Base-by-base conservation (phyloP, 2,888 invertebrate genomes). In the Notodonta ziczac region DNA sequence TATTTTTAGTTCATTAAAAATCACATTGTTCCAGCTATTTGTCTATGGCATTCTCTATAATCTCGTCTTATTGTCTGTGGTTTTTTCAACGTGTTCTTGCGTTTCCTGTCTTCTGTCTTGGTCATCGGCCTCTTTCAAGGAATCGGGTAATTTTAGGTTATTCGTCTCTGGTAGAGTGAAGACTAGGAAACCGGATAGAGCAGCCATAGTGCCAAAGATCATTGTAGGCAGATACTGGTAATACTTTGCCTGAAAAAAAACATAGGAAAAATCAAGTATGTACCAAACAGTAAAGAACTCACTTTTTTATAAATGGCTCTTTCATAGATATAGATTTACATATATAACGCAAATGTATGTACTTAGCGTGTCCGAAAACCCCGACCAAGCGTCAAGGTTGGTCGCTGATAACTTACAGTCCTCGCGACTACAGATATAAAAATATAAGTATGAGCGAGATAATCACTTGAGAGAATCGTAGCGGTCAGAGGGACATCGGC, bases 121-220 rank as follows among this genome's bases (percentile, higher is more conserved):
- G 13, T 88, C 90, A 65, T 94, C 88, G 0, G 96, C 95, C 67
- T 96, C 95, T 65, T 94, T 90, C 16, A 96, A 83, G 0, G 95
- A 95, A 66, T 95, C 95, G 32, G 96, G 96, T 50, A 96, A 80
- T 61, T 94, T 94, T 55, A 90, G 83, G 68, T 95, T 94, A 61
- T 95, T 94, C 13, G 96, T 96, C 80, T 96, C 96, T 7, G 96
- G 96, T 61, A 96, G 89, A 0, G 94, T 87, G 7, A 95, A 86
- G 0, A 95, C 94, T 0, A 95, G 82, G 55, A 93, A 79, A 0
- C 94, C 95, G 7, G 95, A 94, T 55, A 93, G 63, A 0, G 94
- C 89, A 2, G 95, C 94, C 88, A 94, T 94, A 13, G 83, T 78
- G 0, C 95, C 94, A 67, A 96, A 96, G 5, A 96, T 78, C 66